Evolutionary conservation across 35 echinoderm and acorn worm species (phyloP).

Genomic region (Eucidaris tribuloides): DNA sequence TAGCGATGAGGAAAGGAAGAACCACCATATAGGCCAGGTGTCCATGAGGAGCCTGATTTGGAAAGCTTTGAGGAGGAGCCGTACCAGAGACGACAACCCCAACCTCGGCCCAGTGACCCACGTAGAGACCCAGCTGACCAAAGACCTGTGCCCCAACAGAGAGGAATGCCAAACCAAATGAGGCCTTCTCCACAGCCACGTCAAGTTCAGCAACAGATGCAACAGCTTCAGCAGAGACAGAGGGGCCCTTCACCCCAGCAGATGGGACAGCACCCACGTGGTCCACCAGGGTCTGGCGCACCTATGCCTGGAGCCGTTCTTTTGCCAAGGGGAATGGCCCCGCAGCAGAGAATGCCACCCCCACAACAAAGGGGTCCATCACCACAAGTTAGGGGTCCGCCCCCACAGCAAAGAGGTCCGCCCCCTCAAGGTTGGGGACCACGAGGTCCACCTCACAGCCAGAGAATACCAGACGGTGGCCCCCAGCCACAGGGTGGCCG

Average conservation of each 20-base stretch:
- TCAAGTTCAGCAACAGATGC: conserved; percentile 21
- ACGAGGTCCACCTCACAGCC: conserved; percentile 15
- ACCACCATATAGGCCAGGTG: conserved; percentile 23
- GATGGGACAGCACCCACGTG: conserved; percentile 1
- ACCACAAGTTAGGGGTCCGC: conserved; percentile 5
- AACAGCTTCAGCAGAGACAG: conserved; percentile 15
- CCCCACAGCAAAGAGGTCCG: not conserved
- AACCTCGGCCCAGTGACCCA: conserved; percentile 30
- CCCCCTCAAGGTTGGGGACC: not conserved
- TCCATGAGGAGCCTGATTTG: not conserved
- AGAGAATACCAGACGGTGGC: conserved; percentile 9
- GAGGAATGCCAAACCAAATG: conserved; percentile 31
- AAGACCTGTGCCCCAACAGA: conserved; percentile 54
- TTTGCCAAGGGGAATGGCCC: not conserved
- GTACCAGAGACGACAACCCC: conserved; percentile 31
- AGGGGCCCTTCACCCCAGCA: conserved; percentile 36
- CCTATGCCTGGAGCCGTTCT: not conserved
- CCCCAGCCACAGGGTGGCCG: not conserved
- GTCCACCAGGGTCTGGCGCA: not conserved
- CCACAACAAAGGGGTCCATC: conserved; percentile 37
- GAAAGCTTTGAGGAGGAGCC: conserved; percentile 70
- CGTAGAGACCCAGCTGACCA: not conserved
- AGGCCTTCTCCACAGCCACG: conserved; percentile 25
- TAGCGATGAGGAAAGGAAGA: conserved; percentile 20
- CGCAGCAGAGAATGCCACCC: conserved; percentile 37